Base-by-base conservation (phyloP, 1,140 invertebrate species). In the Anagrus nilaparvatae region DNA sequence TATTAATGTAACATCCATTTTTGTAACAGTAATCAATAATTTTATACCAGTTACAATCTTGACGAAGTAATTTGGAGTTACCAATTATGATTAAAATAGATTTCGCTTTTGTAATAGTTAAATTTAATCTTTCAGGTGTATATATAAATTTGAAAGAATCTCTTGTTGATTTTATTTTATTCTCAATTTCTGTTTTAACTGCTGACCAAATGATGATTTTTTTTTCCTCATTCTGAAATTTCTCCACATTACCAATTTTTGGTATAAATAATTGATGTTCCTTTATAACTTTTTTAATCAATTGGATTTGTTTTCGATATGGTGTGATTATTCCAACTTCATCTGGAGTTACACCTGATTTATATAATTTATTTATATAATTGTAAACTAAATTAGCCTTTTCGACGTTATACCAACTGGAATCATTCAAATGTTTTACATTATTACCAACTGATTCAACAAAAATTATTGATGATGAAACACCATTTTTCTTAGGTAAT, bases 261-360 rank as follows among this genome's bases (percentile, higher is more conserved):
- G 85, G 84, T 43, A 75, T 55, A n/a, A n/a, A n/a, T n/a, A n/a
- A n/a, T n/a, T n/a, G n/a, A n/a, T n/a, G n/a, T n/a, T n/a, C n/a
- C n/a, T n/a, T n/a, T n/a, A n/a, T n/a, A n/a, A n/a, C n/a, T n/a
- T n/a, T n/a, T n/a, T n/a, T n/a, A n/a, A n/a, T n/a, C n/a, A n/a
- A n/a, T n/a, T n/a, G n/a, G n/a, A n/a, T 38, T 25, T 38, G 93
- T 61, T 87, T 87, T 43, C 79, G 65, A 62, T 97, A 97, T 1
- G 93, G 92, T 5, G 91, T 86, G 38, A 97, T 87, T 44, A 97
- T 82, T 5, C 92, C 93, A 58, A 97, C 84, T 54, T 93, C 79
- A 36, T 78, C 65, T 31, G 74, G 60, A 5, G 48, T 56, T 9
- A 92, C 45, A 19, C 79, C 74, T 29, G 65, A 61, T 28, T 77